These are phyloP conservation scores for Trogon surrucura DNA, from an alignment of 2,113 vertebrate species.

Conservation along the genomic window DNA sequence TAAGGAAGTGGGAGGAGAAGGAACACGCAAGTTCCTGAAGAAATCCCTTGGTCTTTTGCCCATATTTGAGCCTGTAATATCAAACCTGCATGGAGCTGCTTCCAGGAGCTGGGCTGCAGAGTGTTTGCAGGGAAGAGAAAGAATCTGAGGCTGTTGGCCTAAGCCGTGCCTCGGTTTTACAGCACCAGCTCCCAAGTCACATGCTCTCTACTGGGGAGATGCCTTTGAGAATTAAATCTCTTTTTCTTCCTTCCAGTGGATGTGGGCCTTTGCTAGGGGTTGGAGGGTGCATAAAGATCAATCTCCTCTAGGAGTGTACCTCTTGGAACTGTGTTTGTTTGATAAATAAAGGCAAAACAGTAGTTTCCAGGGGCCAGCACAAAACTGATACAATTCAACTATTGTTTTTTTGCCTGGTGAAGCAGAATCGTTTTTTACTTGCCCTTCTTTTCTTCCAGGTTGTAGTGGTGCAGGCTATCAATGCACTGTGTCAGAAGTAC, in stretches of 20 bases:
- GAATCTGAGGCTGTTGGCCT: neutral
- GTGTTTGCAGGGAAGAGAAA: neutral
- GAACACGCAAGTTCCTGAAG: neutral
- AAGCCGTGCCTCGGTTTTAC: neutral
- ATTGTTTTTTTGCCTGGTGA: neutral
- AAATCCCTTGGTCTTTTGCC: neutral
- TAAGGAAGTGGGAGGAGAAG: neutral
- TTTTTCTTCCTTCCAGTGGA: neutral
- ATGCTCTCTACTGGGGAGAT: neutral
- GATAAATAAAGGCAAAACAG: neutral
- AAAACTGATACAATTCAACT: neutral
- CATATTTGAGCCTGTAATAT: neutral
- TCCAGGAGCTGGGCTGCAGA: neutral
- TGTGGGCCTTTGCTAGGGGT: neutral
- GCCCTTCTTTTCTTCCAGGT: conserved; percentile 59
- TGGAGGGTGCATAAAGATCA: neutral
- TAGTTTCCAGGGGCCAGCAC: neutral
- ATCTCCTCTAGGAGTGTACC: neutral
- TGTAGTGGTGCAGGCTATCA: conserved; percentile 86
- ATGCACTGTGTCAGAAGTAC: conserved; percentile 83
- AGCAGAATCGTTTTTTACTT: neutral
- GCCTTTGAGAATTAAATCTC: neutral
- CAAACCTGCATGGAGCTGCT: neutral
- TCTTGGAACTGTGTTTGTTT: neutral
- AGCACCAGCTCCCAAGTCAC: neutral